Conservation (phyloP, 2,888 invertebrate species). For the Mellilla xanthometata region DNA sequence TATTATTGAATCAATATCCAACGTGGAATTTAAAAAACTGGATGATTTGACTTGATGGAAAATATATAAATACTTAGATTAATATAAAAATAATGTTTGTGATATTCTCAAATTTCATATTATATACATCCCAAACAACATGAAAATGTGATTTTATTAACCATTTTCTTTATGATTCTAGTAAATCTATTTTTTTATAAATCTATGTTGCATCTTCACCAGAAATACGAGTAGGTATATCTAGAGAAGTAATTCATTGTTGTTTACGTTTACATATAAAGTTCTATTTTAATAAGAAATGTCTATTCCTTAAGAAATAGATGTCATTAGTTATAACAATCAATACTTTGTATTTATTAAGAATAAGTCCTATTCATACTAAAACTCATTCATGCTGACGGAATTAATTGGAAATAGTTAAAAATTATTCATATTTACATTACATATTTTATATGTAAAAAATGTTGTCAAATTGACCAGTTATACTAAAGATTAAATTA, state of each 20-base stretch:
- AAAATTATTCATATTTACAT: constrained; percentile 29
- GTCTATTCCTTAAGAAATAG: constrained; percentile 19
- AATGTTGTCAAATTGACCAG: constrained; percentile 31
- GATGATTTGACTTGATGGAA: too few relatives aligned
- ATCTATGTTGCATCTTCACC: background rate
- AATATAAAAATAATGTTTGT: too few relatives aligned
- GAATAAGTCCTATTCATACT: constrained; percentile 35
- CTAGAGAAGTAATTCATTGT: too few relatives aligned
- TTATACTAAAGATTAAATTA: constrained; percentile 19
- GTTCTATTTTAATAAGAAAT: constrained; percentile 11
- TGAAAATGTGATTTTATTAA: too few relatives aligned
- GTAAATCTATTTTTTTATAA: too few relatives aligned
- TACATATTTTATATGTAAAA: constrained; percentile 25
- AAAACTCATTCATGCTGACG: constrained; percentile 40
- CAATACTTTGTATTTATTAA: constrained; percentile 26
- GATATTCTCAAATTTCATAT: too few relatives aligned
- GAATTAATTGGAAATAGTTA: constrained; percentile 37
- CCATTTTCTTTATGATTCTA: too few relatives aligned
- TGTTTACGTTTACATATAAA: constrained; percentile 32
- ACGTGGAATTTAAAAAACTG: too few relatives aligned
- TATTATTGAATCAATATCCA: too few relatives aligned
- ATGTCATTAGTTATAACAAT: constrained; percentile 41
- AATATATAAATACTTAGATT: too few relatives aligned
- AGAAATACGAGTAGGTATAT: constrained; percentile 40
- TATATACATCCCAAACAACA: too few relatives aligned